A percentile compares a stretch with the other conserved stretches of the same genome.
Conservation (phyloP, 2,113 vertebrate genomes). For the Grallaria varia region DNA sequence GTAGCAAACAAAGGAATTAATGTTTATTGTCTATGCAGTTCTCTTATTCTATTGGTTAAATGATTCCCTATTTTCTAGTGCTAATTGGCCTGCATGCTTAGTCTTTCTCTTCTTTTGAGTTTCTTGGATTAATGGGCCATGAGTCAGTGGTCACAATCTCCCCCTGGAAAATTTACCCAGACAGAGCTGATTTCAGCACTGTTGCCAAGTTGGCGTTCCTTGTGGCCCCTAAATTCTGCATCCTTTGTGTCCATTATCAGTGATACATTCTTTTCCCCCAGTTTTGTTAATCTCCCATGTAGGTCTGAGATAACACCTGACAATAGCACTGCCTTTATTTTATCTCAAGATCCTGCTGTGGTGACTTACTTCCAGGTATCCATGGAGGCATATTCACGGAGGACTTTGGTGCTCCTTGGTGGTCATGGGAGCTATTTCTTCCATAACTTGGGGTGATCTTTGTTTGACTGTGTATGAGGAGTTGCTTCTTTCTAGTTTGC, state of each 20-base stretch:
- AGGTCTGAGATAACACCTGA: background rate
- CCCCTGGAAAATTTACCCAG: background rate
- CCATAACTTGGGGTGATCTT: background rate
- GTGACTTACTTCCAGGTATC: background rate
- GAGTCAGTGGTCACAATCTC: fast-evolving
- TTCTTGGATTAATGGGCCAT: background rate
- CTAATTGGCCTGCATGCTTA: background rate
- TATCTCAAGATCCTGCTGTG: background rate
- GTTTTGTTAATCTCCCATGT: background rate
- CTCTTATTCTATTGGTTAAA: background rate
- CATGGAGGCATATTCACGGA: background rate
- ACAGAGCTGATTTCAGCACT: background rate
- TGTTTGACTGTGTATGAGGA: fast-evolving
- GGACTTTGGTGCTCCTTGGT: background rate
- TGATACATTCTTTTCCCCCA: background rate
- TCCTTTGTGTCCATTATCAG: background rate
- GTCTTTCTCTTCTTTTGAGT: background rate
- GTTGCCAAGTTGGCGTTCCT: background rate
- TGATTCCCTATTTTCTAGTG: background rate
- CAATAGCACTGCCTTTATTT: background rate
- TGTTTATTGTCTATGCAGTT: background rate
- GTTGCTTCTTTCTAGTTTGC: background rate
- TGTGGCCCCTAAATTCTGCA: background rate
- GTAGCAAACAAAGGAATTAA: background rate
- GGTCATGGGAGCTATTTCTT: background rate